phyloP scores from a whole-genome alignment of 2,113 vertebrate genomes.

The Microtus pennsylvanicus region DNA sequence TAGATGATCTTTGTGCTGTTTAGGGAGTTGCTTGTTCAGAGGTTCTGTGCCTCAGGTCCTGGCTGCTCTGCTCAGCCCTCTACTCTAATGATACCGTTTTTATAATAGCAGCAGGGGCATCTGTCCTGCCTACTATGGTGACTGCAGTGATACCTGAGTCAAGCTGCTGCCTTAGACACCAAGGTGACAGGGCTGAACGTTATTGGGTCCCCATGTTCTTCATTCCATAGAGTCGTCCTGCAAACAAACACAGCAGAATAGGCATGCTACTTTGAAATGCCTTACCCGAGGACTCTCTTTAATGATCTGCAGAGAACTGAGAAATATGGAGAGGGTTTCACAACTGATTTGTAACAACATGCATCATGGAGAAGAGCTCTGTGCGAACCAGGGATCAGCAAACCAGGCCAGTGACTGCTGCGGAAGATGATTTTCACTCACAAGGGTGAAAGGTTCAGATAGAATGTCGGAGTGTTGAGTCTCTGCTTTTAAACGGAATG shows the following conservation, averaged over 20 bases:
- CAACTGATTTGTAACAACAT: neutral
- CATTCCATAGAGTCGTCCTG: fast-evolving
- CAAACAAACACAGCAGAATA: neutral
- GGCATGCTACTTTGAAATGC: too few species aligned
- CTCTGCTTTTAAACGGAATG: neutral
- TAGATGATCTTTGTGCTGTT: neutral
- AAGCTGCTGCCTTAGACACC: neutral
- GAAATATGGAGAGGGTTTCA: neutral
- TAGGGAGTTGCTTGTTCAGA: neutral
- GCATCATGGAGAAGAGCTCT: neutral
- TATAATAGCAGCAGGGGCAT: fast-evolving
- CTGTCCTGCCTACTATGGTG: neutral
- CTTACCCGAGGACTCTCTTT: neutral
- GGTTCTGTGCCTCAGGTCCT: neutral
- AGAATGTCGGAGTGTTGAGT: too few species aligned
- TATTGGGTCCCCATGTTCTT: fast-evolving
- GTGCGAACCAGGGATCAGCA: neutral
- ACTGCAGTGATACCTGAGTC: neutral
- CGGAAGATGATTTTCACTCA: neutral
- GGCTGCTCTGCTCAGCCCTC: neutral
- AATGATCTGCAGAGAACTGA: neutral
- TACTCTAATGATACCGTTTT: neutral
- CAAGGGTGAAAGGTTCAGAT: neutral
- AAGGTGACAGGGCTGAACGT: fast-evolving
- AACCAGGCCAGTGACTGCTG: neutral